Evolutionary conservation across 2,888 invertebrate species (phyloP), one percentile per base, ranked within the genome.

Genomic region (Malachius bipustulatus): DNA sequence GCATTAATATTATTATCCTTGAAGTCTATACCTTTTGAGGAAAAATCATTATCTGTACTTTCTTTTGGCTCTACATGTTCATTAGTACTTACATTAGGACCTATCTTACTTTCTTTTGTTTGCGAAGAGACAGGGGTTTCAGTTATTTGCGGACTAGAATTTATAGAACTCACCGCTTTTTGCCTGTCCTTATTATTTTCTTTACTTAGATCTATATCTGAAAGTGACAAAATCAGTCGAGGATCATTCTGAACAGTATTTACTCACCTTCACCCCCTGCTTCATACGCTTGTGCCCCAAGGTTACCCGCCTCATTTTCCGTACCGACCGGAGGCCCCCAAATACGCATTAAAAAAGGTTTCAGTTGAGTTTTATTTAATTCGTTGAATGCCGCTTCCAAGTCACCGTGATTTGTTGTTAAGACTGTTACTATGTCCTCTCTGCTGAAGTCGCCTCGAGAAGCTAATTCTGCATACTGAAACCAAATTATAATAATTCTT

Each of bases 331-430:
- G 75, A 38, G 81, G 79, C 39, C 81, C 81, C 78, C 81, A 82
- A 50, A 83, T 82, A 55, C 79, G 67, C 79, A 82, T 81, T 44
- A 82, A 62, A 65, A 82, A 82, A 31, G 82, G 82, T 57, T 81
- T 82, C 40, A 82, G 62, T 55, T 82, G 81, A 44, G 75, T 75
- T 55, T 80, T 81, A 51, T 75, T 78, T 38, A 83, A 64, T 55
- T 83, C 82, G 44, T 73, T 64, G 43, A 74, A 68, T 11, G 83
- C 78, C 19, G 73, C 68, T 41, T 82, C 81, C 42, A 79, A 63
- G 60, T 80, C 77, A 43, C 83, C 83, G 51, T 77, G 73, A 54
- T 74, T 73, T 36, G 71, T 74, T 37, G 74, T 81, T 52, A 83
- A 59, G 13, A 79, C 77, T 28, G 76, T 77, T 9, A 82, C 70